phyloP scores from a whole-genome alignment of 2,113 vertebrate genomes.

The Coptodon rendalli region DNA sequence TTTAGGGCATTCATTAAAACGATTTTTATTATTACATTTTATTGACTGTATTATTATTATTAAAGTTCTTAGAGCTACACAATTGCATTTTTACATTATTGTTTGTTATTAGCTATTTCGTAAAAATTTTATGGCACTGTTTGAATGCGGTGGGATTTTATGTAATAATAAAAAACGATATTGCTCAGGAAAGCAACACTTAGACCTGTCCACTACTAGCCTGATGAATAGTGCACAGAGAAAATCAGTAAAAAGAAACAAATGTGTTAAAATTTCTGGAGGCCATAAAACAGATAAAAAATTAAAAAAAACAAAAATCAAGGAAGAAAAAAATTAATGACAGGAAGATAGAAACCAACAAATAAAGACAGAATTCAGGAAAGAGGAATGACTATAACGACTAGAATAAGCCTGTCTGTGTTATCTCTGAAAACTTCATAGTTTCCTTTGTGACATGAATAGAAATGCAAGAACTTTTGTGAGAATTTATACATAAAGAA shows the following conservation, averaged over 20 bases:
- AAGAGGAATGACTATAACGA: not conserved
- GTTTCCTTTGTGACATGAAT: not conserved
- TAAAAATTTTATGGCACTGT: not conserved
- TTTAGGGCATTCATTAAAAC: not conserved
- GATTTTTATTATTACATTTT: not conserved
- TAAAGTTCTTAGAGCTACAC: not conserved
- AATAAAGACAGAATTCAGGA: not conserved
- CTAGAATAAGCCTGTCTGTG: not conserved
- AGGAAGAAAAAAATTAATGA: not conserved
- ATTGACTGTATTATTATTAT: not conserved
- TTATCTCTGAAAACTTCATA: not conserved
- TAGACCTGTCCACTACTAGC: not conserved
- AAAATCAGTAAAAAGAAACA: not conserved
- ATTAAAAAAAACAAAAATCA: not conserved
- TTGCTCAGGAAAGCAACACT: not conserved
- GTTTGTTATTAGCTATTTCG: not conserved
- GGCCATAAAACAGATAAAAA: not conserved
- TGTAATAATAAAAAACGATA: not conserved
- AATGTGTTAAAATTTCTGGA: not conserved
- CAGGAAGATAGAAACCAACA: not conserved
- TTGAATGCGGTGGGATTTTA: not conserved
- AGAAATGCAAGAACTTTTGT: not conserved
- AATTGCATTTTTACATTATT: accelerated
- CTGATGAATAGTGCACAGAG: not conserved
- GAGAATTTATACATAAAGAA: not conserved